Base-by-base conservation (phyloP, 2,888 invertebrate species). In the Pachliopta kotzebuea region DNA sequence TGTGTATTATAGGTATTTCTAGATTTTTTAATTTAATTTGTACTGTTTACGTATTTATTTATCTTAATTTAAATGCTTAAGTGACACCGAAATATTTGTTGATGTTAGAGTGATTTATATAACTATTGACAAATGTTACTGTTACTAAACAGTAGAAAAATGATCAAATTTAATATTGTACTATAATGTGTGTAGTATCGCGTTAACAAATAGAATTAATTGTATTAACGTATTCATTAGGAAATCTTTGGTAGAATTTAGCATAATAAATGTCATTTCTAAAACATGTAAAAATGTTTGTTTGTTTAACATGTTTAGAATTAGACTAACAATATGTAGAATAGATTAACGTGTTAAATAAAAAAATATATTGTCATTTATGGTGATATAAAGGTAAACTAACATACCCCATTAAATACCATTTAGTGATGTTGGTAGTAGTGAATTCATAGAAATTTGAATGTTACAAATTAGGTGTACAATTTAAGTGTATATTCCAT, bases 241-340 rank as follows among this genome's bases (percentile, higher is more conserved):
- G 85, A 74, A 76, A 77, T 79, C 80, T 76, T 85, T 77, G 74
- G 87, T 90, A 90, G 89, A 72, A 71, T 76, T 83, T 90, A 90
- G 89, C 84, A 84, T 90, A 91, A 91, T 91, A 91, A 91, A 91
- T 81, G 82, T 87, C 85, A 88, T 89, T 89, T 88, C 80, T 87
- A 83, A 86, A 90, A 85, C 86, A 88, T 84, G 86, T 84, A 79
- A 88, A 87, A 80, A 82, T 79, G 90, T 90, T 85, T 91, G 90
- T 90, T 90, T 91, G 89, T 90, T 90, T 91, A 91, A 91, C 91
- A 91, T 91, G 90, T 90, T 87, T 90, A 91, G 91, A 79, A 75
- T 77, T 90, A 91, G 90, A 90, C 89, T 91, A 90, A 91, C 90
- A 88, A 84, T 84, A 80, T 83, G 87, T 91, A 91, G 91, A 85